Evolutionary conservation across 2,113 vertebrate species (phyloP).

Genomic region (Entomyzon cyanotis): DNA sequence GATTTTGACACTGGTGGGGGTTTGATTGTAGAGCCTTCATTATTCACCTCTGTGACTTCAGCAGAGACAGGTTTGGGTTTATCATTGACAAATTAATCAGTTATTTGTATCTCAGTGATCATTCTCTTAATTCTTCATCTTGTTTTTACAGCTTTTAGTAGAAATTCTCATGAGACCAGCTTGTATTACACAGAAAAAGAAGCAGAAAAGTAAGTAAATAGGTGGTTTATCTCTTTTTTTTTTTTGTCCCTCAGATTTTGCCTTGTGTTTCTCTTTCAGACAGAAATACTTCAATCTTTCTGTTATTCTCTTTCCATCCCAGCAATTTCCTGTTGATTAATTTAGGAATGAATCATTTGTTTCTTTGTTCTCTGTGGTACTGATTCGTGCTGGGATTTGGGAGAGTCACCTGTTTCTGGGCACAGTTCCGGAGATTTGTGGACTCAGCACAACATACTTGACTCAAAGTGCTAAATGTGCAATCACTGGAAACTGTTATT

Average conservation of each 20-base stretch:
- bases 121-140: constrained; percentile 18
- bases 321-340: constrained; percentile 5
- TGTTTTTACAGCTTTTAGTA: constrained; percentile 86
- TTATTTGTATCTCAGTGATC: not conserved
- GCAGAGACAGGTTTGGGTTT: not conserved
- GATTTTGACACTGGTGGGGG: not conserved
- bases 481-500: not conserved
- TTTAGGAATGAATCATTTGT: not conserved
- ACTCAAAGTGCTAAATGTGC: not conserved
- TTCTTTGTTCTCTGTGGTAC: not conserved
- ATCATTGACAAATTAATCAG: not conserved
- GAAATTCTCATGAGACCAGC: constrained; percentile 98
- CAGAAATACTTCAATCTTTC: not conserved
- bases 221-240: not conserved
- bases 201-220: constrained; percentile 88
- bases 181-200: constrained; percentile 92
- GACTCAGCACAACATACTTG: not conserved
- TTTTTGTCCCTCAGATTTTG: not conserved
- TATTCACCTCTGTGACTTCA: not conserved
- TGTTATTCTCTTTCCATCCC: not conserved
- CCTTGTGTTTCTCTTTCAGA: not conserved
- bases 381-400: not conserved
- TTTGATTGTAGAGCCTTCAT: not conserved
- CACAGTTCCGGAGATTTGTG: not conserved
- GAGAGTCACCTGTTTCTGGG: not conserved